Conservation (phyloP, 2,888 invertebrate genomes). For the Macropis europaea region DNA sequence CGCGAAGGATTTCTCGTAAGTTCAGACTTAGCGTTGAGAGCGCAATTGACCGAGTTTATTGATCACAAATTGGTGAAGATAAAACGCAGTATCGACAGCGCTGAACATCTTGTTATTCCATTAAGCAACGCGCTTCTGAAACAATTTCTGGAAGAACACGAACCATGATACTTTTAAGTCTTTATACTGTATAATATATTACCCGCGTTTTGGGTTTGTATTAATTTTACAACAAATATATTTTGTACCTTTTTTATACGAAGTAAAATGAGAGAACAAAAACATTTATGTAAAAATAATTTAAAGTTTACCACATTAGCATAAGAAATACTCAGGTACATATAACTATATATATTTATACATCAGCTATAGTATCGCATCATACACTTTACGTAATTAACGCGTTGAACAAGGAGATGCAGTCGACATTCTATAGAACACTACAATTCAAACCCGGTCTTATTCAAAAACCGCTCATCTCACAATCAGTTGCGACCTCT, state of each 20-base stretch:
- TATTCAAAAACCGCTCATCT: too few species aligned
- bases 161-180: conserved; percentile 46
- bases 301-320: too few species aligned
- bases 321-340: too few species aligned
- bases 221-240: background rate
- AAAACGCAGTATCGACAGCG: conserved; percentile 89
- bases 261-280: too few species aligned
- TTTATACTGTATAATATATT: background rate
- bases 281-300: too few species aligned
- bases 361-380: too few species aligned
- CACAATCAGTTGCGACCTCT: background rate
- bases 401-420: too few species aligned
- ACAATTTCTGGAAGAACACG: conserved; percentile 87
- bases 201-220: background rate
- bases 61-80: conserved; percentile 95
- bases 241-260: conserved; percentile 8
- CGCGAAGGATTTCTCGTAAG: conserved; percentile 95
- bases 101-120: conserved; percentile 90
- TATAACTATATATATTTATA: too few species aligned
- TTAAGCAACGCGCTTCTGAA: conserved; percentile 87
- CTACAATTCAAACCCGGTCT: too few species aligned
- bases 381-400: too few species aligned
- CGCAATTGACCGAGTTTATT: conserved; percentile 96
- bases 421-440: too few species aligned
- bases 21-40: conserved; percentile 93